Evolutionary conservation across 2,888 invertebrate genomes (phyloP).

Genomic region (Drosophila longiperda): DNA sequence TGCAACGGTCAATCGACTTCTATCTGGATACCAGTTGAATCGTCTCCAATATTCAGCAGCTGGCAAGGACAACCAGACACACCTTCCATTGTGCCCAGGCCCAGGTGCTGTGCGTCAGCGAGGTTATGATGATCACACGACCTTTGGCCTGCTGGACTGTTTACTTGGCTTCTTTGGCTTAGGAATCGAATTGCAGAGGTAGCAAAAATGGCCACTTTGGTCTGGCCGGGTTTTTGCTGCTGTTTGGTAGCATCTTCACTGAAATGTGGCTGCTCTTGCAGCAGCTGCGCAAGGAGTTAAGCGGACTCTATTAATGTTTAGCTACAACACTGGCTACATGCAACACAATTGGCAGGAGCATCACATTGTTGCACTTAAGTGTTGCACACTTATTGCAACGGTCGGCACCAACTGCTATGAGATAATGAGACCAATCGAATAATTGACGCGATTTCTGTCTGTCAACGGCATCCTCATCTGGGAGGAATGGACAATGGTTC

Average conservation of each 20-base stretch:
- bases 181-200: background rate
- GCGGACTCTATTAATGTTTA: constrained; percentile 26
- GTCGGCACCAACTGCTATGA: background rate
- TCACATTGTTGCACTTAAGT: constrained; percentile 20
- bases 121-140: constrained; percentile 27
- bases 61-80: constrained; percentile 32
- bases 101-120: constrained; percentile 26
- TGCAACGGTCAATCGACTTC: constrained; percentile 4
- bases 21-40: background rate
- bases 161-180: constrained; percentile 34
- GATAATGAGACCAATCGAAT: constrained; percentile 1
- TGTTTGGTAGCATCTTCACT: background rate
- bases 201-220: constrained; percentile 41
- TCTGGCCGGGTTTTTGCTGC: constrained; percentile 8
- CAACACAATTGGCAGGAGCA: constrained; percentile 31
- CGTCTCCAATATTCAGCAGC: background rate
- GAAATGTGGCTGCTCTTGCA: constrained; percentile 20
- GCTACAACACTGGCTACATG: constrained; percentile 48
- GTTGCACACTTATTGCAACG: constrained; percentile 21
- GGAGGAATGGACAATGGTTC: no score
- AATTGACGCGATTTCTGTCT: background rate
- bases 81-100: constrained; percentile 33
- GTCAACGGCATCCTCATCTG: background rate
- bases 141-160: constrained; percentile 28
- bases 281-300: background rate